Percentiles rank a stretch among this genome's conserved stretches.
Evolutionary conservation across 1,140 invertebrate species (phyloP).

Genomic region (Drosophila setifemur): DNA sequence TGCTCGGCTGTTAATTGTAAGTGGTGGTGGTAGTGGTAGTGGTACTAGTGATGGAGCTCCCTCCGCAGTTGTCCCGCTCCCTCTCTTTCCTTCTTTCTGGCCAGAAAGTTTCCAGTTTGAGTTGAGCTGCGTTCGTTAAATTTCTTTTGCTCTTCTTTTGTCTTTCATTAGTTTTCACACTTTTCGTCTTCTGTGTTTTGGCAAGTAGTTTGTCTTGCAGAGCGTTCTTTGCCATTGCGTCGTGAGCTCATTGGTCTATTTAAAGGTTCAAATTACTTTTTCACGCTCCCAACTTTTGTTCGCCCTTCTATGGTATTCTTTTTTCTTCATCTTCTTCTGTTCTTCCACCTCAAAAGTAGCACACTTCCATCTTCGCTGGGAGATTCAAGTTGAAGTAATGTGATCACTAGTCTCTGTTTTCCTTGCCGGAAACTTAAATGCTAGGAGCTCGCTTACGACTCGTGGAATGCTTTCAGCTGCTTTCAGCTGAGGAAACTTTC

Average conservation of each 20-base stretch:
- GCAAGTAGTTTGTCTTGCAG: constrained; percentile 54
- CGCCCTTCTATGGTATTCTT: constrained; percentile 2
- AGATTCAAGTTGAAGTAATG: constrained; percentile 35
- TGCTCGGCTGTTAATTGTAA: constrained; percentile 61
- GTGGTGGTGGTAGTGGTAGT: too few species aligned
- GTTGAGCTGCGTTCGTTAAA: constrained; percentile 39
- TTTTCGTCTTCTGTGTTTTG: constrained; percentile 55
- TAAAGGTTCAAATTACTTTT: constrained; percentile 75
- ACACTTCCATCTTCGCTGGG: constrained; percentile 19
- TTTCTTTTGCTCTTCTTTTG: constrained; percentile 40
- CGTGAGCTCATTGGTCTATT: constrained; percentile 60
- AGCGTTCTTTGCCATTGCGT: not conserved
- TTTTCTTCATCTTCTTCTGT: too few species aligned
- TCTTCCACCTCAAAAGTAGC: constrained; percentile 24
- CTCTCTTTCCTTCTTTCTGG: not conserved
- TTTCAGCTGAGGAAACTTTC: constrained; percentile 14
- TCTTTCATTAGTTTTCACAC: constrained; percentile 72
- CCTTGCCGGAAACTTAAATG: constrained; percentile 14
- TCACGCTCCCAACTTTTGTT: constrained; percentile 58
- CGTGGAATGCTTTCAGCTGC: constrained; percentile 30
- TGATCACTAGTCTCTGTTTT: constrained; percentile 40
- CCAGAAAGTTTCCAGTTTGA: constrained; percentile 56
- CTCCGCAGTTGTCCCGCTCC: not conserved
- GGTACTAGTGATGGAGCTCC: too few species aligned
- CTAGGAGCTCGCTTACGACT: too few species aligned